A percentile compares a stretch with the other conserved stretches of the same genome.
Conservation (phyloP, 1,140 invertebrate species). For the Drosophila pachea region DNA sequence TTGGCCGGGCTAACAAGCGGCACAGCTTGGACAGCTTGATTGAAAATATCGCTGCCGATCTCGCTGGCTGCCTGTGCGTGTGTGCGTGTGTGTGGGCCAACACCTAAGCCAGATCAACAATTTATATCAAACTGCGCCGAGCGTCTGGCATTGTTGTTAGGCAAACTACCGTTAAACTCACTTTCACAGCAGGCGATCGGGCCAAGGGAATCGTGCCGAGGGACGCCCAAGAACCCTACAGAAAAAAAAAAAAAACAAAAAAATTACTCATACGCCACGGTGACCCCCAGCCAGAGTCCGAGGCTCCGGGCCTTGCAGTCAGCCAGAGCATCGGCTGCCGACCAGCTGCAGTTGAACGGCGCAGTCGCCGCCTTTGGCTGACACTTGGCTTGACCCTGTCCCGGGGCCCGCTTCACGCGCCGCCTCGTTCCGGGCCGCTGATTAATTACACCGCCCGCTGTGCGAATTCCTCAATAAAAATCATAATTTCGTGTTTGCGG, state of each 20-base stretch:
- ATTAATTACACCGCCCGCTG: constrained; percentile 77
- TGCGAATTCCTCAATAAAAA: constrained; percentile 77
- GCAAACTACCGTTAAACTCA: constrained; percentile 77
- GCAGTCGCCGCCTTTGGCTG: constrained; percentile 58
- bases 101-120: constrained; percentile 56
- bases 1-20: constrained; percentile 46
- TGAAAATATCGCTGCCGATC: constrained; percentile 30
- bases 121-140: constrained; percentile 72
- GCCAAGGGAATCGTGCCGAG: too few species aligned
- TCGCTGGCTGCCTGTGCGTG: neutral
- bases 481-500: constrained; percentile 74
- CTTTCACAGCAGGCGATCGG: constrained; percentile 60
- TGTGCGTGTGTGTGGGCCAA: constrained; percentile 44
- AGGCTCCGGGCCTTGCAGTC: constrained; percentile 4
- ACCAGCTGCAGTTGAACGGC: constrained; percentile 21
- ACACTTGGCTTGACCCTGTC: constrained; percentile 62
- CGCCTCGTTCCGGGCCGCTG: constrained; percentile 55
- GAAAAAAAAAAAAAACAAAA: neutral
- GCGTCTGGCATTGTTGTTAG: constrained; percentile 66
- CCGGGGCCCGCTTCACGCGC: constrained; percentile 54
- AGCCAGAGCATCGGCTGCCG: neutral
- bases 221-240: too few species aligned
- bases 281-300: constrained; percentile 19
- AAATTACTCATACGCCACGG: constrained; percentile 43
- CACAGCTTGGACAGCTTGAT: constrained; percentile 30